These are phyloP conservation scores for Chloropsis cyanopogon DNA, from an alignment of 2,113 vertebrate genomes.

Conservation along the genomic window DNA sequence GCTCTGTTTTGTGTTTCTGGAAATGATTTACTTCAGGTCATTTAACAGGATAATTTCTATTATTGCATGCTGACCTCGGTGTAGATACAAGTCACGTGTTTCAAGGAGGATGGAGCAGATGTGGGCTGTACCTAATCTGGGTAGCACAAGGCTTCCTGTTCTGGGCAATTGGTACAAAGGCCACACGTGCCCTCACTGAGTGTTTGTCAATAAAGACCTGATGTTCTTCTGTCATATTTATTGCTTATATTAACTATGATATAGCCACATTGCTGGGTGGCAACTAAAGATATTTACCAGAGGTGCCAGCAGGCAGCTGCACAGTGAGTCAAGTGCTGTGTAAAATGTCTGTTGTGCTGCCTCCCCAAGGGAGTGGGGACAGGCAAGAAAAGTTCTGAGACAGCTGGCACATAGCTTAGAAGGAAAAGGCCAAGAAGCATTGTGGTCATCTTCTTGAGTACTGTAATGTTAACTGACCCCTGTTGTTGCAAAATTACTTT, in stretches of 20 bases:
- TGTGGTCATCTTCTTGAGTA: neutral
- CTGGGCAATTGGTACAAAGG: neutral
- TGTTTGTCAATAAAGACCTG: neutral
- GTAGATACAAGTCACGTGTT: neutral
- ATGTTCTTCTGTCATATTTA: neutral
- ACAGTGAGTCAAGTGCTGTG: neutral
- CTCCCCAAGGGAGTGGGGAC: neutral
- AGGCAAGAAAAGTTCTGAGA: neutral
- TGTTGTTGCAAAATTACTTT: neutral
- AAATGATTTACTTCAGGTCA: neutral
- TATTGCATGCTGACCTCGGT: neutral
- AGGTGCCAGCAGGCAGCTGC: neutral
- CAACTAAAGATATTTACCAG: neutral
- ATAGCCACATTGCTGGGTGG: neutral
- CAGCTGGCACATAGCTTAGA: neutral
- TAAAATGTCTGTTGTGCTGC: neutral
- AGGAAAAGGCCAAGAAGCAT: neutral
- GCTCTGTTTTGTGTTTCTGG: neutral
- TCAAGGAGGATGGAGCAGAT: neutral
- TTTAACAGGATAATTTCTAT: neutral
- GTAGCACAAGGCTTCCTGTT: neutral
- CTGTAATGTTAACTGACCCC: neutral
- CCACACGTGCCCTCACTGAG: accelerated
- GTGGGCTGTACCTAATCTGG: neutral
- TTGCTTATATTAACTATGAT: neutral